Conservation (phyloP, 2,888 invertebrate genomes). For the Rhagonycha lutea region DNA sequence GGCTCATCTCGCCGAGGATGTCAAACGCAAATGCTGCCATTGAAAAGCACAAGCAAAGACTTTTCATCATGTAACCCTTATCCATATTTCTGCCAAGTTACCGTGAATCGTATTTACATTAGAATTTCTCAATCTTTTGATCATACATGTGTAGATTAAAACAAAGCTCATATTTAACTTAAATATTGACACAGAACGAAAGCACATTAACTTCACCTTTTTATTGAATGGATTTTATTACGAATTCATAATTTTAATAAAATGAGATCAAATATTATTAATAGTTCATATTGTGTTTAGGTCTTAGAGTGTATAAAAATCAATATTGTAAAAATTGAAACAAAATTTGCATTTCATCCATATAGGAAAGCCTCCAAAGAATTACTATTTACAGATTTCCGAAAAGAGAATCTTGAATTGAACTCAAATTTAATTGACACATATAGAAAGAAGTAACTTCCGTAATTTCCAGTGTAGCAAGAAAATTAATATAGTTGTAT, state of each 20-base stretch:
- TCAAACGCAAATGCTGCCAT: slow-evolving; percentile 1
- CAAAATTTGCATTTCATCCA: background rate
- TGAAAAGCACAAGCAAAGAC: background rate
- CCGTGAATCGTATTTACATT: background rate
- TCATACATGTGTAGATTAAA: background rate
- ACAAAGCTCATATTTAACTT: background rate
- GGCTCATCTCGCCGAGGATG: background rate
- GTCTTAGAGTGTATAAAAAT: too few species aligned
- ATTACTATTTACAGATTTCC: background rate
- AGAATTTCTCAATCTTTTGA: background rate
- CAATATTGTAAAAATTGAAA: too few species aligned
- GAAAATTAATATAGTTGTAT: background rate
- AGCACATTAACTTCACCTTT: background rate
- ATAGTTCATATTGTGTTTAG: too few species aligned
- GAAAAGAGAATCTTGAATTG: background rate
- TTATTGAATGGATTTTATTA: background rate
- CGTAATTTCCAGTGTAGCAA: background rate
- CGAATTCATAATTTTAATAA: too few species aligned
- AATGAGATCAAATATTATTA: too few species aligned
- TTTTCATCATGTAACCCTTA: slow-evolving; percentile 1
- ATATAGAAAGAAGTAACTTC: background rate
- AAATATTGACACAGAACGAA: background rate
- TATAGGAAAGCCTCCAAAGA: background rate
- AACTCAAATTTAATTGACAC: background rate
- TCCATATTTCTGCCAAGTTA: background rate